These are phyloP conservation scores for Chymomyza caudatula DNA, from an alignment of 2,888 invertebrate species.

Conservation along the genomic window DNA sequence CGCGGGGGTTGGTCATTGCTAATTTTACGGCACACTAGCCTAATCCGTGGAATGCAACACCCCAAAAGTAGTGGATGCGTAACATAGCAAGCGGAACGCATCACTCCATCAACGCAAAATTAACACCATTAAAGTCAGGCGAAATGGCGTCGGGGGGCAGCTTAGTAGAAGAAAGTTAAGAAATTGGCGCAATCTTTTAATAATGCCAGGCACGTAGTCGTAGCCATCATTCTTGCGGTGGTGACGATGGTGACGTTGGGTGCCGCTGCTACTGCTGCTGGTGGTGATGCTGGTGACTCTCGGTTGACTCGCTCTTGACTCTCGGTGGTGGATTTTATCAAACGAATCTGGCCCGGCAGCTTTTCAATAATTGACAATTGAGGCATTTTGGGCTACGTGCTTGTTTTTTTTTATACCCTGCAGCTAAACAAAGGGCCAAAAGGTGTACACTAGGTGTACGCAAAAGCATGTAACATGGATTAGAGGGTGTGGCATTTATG, in stretches of 20 bases:
- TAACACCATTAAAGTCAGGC: slow-evolving; percentile 65
- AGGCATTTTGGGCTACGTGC: slow-evolving; percentile 58
- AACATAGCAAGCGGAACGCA: slow-evolving; percentile 30
- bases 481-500: not conserved
- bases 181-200: slow-evolving; percentile 10
- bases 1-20: slow-evolving; percentile 18
- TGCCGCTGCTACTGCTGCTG: slow-evolving; percentile 34
- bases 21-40: slow-evolving; percentile 50
- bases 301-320: not conserved
- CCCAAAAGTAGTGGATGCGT: not conserved
- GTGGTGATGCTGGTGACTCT: slow-evolving; percentile 34
- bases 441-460: not conserved
- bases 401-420: slow-evolving; percentile 5
- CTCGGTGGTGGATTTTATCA: not conserved
- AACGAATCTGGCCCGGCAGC: slow-evolving; percentile 47
- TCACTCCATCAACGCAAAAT: slow-evolving; percentile 67
- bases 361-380: slow-evolving; percentile 54
- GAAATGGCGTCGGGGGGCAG: slow-evolving; percentile 11
- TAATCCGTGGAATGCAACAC: slow-evolving; percentile 28
- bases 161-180: not conserved
- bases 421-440: not conserved
- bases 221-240: not conserved
- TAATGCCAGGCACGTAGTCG: slow-evolving; percentile 56
- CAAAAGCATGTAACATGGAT: not conserved
- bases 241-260: slow-evolving; percentile 9